Evolutionary conservation across 2,888 invertebrate species (phyloP), one percentile per base, ranked within the genome.

Genomic region (Aspidiotus destructor): DNA sequence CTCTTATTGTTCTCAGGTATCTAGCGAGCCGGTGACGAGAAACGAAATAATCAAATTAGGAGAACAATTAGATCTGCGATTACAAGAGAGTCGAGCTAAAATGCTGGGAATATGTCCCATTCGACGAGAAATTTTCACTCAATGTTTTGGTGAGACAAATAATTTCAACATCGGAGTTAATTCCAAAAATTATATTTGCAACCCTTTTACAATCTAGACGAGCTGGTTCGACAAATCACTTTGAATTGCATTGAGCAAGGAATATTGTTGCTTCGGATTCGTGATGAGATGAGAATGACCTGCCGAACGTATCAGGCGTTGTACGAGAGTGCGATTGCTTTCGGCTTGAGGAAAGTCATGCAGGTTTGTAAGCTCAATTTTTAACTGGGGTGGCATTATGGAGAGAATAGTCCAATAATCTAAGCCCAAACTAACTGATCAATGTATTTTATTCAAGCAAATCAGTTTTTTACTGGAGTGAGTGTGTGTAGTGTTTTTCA

Each of bases 41-140:
- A 81, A 94, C 74, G 98, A 98, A 79, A 95, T 98, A 13, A 88
- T 96, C 72, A 95, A 94, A 78, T 82, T 99, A 15, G 96, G 97
- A 80, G 96, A 98, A 78, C 92, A 93, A 80, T 80, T 99, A 61
- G 97, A 98, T 77, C 89, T 90, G 75, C 84, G 88, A 72, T 80
- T 96, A 65, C 90, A 92, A 75, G 90, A 92, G 76, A 82, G 89
- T n/a, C 91, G 95, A 78, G 97, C 98, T 1, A 82, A 95, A 72
- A 96, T 96, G 80, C 95, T 95, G 0, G 97, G 97, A 48, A 95
- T 97, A 74, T 97, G 97, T 77, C 94, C 95, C 0, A 88, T 95
- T 64, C 83, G 97, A 61, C 81, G 96, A 64, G 93, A 96, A 77
- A 84, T 97, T 0, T 97, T 96, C 77, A 91, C 93, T 0, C 96